Base-by-base conservation (phyloP, 2,797 vertebrate genomes). In the Lacerta viridis region DNA sequence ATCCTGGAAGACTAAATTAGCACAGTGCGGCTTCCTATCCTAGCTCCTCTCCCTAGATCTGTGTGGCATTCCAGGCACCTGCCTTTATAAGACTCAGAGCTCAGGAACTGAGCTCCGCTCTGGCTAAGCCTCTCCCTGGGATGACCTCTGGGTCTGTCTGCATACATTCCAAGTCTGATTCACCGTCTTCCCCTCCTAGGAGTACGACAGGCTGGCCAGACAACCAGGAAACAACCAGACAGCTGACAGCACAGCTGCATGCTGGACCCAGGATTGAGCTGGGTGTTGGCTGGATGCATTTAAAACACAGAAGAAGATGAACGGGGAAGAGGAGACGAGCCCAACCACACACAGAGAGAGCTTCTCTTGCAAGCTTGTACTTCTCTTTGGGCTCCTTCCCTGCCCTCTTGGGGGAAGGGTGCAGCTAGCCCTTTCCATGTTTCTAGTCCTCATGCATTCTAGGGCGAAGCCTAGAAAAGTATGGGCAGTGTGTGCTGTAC, bases 161-260 rank as follows among this genome's bases (percentile, higher is more conserved):
- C 50, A 50, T 3, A 7, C 41, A 87, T 68, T 72, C 41, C n/a
- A 1, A 20, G 6, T 0, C 39, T 89, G 33, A 84, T 33, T 87
- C 69, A 86, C 86, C 61, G 72, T 39, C 78, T 89, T 50, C 82
- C 74, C 50, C 82, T 75, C 64, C 90, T 85, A 41, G 0, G 36
- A 17, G 36, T 88, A 71, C 29, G 17, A 10, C 77, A 7, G 17
- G 81, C 6, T 0, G 4, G 18, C 7, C 43, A 71, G 8, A 66
- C 23, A 33, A 5, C 2, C 69, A 13, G 80, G 0, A 85, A 83
- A 84, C 88, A 87, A 87, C 91, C 91, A 90, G 90, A 25, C 61
- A 91, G 85, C 88, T 93, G 88, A 46, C 87, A 88, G 69, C 80
- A 27, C 17, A 86, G 43, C 84, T 89, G 74, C 55, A 23, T 13